phyloP scores from a whole-genome alignment of 2,113 vertebrate genomes.

The Reinhardtius hippoglossoides region DNA sequence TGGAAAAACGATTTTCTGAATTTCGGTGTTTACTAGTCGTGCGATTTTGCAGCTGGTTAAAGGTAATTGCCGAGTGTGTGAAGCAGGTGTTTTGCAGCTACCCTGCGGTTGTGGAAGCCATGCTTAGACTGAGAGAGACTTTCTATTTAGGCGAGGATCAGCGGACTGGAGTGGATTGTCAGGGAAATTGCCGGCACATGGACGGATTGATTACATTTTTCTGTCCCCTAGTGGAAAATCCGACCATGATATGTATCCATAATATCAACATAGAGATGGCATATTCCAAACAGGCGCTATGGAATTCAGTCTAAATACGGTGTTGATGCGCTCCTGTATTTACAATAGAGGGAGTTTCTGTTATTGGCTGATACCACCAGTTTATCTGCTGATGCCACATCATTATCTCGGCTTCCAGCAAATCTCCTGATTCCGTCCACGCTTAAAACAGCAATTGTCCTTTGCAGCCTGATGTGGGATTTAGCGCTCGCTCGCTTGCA shows the following conservation, averaged over 20 bases:
- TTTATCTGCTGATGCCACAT: constrained; percentile 58
- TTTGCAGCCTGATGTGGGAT: constrained; percentile 9
- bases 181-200: constrained; percentile 25
- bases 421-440: constrained; percentile 19
- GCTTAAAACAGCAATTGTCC: constrained; percentile 46
- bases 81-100: constrained; percentile 53
- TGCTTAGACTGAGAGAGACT: constrained; percentile 45
- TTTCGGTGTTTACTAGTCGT: constrained; percentile 28
- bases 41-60: constrained; percentile 37
- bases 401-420: constrained; percentile 53
- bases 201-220: constrained; percentile 56
- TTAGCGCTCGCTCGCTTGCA: constrained; percentile 18
- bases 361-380: constrained; percentile 20
- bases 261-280: constrained; percentile 51
- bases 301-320: constrained; percentile 52
- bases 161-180: constrained; percentile 45
- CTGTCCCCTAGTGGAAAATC: constrained; percentile 43
- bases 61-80: constrained; percentile 24
- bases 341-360: constrained; percentile 37
- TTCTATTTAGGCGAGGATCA: constrained; percentile 56
- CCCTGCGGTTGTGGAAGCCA: constrained; percentile 19
- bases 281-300: constrained; percentile 47
- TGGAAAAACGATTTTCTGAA: constrained; percentile 31
- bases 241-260: constrained; percentile 22
- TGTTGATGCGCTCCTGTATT: constrained; percentile 30